Conservation (phyloP, 1,140 invertebrate species). For the Amphibalanus amphitrite region DNA sequence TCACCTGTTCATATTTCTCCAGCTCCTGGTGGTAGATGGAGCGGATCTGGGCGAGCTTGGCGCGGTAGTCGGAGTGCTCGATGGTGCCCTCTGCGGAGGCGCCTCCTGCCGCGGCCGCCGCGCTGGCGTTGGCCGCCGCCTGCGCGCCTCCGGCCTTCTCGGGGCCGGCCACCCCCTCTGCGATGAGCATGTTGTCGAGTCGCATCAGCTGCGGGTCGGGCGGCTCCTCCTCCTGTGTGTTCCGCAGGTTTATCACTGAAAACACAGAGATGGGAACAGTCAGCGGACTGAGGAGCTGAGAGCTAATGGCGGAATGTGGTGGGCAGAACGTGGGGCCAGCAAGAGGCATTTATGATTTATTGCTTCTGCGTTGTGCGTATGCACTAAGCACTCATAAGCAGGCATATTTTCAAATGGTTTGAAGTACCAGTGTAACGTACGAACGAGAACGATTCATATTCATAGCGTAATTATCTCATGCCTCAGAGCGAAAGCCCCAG, state of each 20-base stretch:
- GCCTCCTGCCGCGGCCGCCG: slow-evolving; percentile 53
- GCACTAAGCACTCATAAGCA: too few species aligned
- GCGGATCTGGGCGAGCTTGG: slow-evolving; percentile 96
- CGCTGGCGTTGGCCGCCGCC: slow-evolving; percentile 73
- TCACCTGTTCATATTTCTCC: slow-evolving; percentile 90
- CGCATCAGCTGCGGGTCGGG: slow-evolving; percentile 98
- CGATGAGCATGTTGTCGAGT: slow-evolving; percentile 98
- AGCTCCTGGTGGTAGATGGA: slow-evolving; percentile 98
- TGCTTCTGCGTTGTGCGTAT: too few species aligned
- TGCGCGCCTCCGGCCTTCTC: slow-evolving; percentile 88
- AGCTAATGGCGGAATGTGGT: too few species aligned
- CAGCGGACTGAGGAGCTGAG: background rate
- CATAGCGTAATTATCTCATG: too few species aligned
- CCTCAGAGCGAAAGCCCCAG: too few species aligned
- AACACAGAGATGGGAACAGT: slow-evolving; percentile 16
- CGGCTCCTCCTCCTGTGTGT: slow-evolving; percentile 95
- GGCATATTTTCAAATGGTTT: too few species aligned
- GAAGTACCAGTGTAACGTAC: too few species aligned
- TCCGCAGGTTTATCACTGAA: slow-evolving; percentile 68
- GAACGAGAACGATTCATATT: too few species aligned
- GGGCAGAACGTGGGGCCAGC: too few species aligned
- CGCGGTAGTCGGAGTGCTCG: slow-evolving; percentile 97
- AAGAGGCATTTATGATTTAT: too few species aligned
- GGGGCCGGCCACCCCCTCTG: slow-evolving; percentile 94
- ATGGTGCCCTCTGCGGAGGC: slow-evolving; percentile 72